Percentiles rank a stretch among this genome's conserved stretches.
Conservation (phyloP, 1,140 invertebrate species). For the Harlomillsia oculata region DNA sequence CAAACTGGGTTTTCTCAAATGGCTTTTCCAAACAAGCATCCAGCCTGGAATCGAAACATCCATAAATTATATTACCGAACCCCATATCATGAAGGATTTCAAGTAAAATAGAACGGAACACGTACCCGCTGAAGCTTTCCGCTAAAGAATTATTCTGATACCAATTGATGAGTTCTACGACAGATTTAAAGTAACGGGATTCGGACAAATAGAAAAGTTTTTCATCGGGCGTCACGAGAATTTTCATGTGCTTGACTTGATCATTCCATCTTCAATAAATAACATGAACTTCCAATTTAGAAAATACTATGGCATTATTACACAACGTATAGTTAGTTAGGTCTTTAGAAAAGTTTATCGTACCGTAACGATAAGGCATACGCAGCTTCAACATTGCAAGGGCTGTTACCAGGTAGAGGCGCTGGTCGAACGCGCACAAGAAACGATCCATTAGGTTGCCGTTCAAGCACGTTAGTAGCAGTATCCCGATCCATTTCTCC, state of each 20-base stretch:
- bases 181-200: slow-evolving; percentile 77
- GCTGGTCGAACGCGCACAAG: slow-evolving; percentile 70
- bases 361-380: slow-evolving; percentile 86
- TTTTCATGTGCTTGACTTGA: slow-evolving; percentile 82
- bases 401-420: slow-evolving; percentile 37
- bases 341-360: slow-evolving; percentile 21
- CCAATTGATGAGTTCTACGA: slow-evolving; percentile 78
- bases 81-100: background rate
- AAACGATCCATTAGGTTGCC: slow-evolving; percentile 75
- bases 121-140: slow-evolving; percentile 75
- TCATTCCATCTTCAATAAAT: slow-evolving; percentile 57
- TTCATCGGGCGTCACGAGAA: slow-evolving; percentile 50
- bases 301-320: no score
- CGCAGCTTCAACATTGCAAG: slow-evolving; percentile 49
- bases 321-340: background rate
- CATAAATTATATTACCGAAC: background rate
- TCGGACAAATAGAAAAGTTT: slow-evolving; percentile 73
- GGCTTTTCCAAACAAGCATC: slow-evolving; percentile 28
- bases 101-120: slow-evolving; percentile 38
- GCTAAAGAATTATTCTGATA: slow-evolving; percentile 78
- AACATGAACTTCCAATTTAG: no score
- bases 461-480: slow-evolving; percentile 65
- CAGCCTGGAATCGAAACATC: background rate
- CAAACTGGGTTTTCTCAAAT: slow-evolving; percentile 17
- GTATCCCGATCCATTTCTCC: slow-evolving; percentile 76